Percentiles rank a stretch among this genome's conserved stretches.
Conservation (phyloP, 2,113 vertebrate genomes). For the Onychorhynchus coronatus region DNA sequence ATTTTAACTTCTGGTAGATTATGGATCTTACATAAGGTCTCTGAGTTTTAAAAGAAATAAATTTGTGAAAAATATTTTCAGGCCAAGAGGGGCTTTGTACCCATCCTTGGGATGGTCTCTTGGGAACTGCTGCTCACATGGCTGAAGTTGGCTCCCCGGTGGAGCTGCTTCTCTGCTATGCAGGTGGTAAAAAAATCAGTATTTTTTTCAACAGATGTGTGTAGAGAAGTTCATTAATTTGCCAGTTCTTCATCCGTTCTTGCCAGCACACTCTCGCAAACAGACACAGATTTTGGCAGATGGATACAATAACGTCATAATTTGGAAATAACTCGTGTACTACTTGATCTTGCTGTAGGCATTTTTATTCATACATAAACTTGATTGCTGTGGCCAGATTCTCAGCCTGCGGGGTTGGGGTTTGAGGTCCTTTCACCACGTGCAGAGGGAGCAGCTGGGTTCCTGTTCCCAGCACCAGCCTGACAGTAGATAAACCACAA, state of each 20-base stretch:
- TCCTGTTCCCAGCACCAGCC: neutral
- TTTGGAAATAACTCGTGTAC: neutral
- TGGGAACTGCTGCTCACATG: neutral
- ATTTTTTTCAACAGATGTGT: neutral
- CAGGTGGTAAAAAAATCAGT: neutral
- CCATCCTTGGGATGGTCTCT: neutral
- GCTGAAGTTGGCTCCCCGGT: neutral
- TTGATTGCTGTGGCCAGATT: neutral
- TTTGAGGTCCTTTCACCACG: neutral
- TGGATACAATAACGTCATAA: neutral
- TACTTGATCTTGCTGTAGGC: neutral
- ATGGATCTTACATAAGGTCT: neutral
- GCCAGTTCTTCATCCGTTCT: neutral
- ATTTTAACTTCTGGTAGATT: neutral
- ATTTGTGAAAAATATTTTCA: neutral
- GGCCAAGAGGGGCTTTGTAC: neutral
- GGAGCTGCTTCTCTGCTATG: neutral
- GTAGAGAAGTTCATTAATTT: neutral
- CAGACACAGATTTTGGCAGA: neutral
- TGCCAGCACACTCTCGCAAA: neutral
- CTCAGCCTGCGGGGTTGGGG: neutral
- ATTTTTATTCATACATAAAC: neutral
- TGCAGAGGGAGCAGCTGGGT: neutral
- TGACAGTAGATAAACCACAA: neutral
- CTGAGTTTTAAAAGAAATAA: neutral